These are phyloP conservation scores for silkworm (Bombyx mori) DNA, from an alignment of 1,140 invertebrate genomes.

Conservation along the genomic window DNA sequence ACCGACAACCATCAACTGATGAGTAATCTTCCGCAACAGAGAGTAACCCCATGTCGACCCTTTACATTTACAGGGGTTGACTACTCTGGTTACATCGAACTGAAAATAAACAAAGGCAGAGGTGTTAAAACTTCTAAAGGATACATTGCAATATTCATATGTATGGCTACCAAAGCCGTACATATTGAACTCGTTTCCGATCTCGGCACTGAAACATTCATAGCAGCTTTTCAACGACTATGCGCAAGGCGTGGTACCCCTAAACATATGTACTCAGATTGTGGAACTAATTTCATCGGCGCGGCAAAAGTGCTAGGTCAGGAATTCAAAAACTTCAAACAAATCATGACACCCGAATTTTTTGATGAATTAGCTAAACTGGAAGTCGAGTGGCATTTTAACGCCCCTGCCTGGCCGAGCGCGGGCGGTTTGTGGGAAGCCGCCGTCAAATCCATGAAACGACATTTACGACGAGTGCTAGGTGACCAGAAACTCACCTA, in stretches of 20 bases:
- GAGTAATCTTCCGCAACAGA: constrained; percentile 4
- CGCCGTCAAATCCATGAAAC: constrained; percentile 7
- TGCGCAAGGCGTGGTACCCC: constrained; percentile 26
- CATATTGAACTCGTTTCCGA: constrained; percentile 42
- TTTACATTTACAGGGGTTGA: neutral
- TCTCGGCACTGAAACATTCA: constrained; percentile 26
- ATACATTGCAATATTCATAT: constrained; percentile 13
- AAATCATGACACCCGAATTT: neutral
- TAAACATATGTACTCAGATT: constrained; percentile 16
- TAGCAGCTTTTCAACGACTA: constrained; percentile 37
- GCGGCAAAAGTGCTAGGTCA: constrained; percentile 18
- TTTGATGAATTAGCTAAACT: constrained; percentile 1
- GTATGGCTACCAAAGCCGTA: constrained; percentile 30
- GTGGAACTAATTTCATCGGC: constrained; percentile 31
- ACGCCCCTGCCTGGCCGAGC: neutral
- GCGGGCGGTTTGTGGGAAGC: constrained; percentile 3
- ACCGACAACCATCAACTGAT: constrained; percentile 9
- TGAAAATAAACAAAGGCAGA: neutral
- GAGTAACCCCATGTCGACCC: neutral
- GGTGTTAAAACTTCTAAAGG: neutral
- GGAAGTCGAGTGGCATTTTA: neutral
- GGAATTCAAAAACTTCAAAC: neutral
- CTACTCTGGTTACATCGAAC: neutral
- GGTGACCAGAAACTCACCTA: constrained; percentile 9
- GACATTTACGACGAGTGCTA: constrained; percentile 8